Conservation (phyloP, 2,113 vertebrate genomes). For the Cheirogaleus medius region DNA sequence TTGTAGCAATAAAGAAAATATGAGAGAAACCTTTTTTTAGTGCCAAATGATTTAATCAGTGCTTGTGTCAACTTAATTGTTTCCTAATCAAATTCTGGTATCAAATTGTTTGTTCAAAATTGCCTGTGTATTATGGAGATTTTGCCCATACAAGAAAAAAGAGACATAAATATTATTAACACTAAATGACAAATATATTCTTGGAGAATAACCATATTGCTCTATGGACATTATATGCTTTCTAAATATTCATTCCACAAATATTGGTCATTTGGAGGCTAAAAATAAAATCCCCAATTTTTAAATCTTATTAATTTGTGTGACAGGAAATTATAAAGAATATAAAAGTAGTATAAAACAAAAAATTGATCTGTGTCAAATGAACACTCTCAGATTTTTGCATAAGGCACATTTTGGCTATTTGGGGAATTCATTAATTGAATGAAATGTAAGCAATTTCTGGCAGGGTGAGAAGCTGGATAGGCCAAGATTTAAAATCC, state of each 20-base stretch:
- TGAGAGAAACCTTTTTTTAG: not conserved
- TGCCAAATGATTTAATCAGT: not conserved
- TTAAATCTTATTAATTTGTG: not conserved
- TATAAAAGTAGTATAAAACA: not conserved
- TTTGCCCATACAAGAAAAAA: not conserved
- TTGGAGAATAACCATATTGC: not conserved
- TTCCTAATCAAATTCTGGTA: not conserved
- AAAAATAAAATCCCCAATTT: not conserved
- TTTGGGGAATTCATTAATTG: not conserved
- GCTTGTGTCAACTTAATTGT: not conserved
- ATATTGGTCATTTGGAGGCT: not conserved
- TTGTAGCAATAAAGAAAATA: not conserved
- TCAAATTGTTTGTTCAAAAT: not conserved
- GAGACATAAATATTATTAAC: not conserved
- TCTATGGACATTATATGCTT: not conserved
- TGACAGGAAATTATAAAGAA: constrained; percentile 5
- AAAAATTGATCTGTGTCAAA: constrained; percentile 10
- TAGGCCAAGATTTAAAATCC: constrained; percentile 42
- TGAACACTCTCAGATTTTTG: not conserved
- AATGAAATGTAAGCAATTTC: constrained; percentile 45
- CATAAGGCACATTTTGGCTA: not conserved
- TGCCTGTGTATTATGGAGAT: not conserved
- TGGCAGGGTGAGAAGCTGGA: constrained; percentile 61
- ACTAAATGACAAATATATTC: not conserved
- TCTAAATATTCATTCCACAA: not conserved